Evolutionary conservation across 2,113 vertebrate species (phyloP), one percentile per base, ranked within the genome.

Genomic region (Fregetta grallaria): DNA sequence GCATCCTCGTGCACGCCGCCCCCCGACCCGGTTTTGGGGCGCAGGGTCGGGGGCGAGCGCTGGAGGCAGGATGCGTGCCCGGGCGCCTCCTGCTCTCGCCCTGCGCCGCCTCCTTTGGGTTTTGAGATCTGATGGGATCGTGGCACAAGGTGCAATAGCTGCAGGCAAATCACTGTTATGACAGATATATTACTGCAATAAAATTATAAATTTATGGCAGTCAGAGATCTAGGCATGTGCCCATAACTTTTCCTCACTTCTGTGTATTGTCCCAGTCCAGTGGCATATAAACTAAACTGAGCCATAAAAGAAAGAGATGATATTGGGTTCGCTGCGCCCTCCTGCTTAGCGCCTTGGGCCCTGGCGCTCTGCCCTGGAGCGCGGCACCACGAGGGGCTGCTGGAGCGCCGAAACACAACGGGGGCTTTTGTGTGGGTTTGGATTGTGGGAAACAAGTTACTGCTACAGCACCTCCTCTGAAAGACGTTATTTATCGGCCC

Each of bases 321-420:
- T 26, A 9, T 3, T 10, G n/a, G n/a, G 32, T 38, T 81, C 0
- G 0, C 70, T 89, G 66, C 1, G 2, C n/a, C 11, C 73, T 94
- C 29, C 81, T 84, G 84, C 52, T 14, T 3, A 30, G 25, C 0
- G 0, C 76, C 42, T 6, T 76, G 58, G 34, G 68, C n/a, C 26
- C 26, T 84, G 83, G 66, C 16, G 1, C 71, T 79, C 38, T 16
- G 23, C 62, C 62, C 58, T 34, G 59, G 53, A 29, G 30, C 0
- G 0, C 30, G 53, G 63, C 66, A 62, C 65, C 0, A 0, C 1
- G 17, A n/a, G 55, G 36, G 29, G 21, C 66, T 77, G 34, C 1
- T 1, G 72, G 53, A 70, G 26, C 14, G 3, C 45, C 1, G 2
- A 13, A 52, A 26, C 66, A 56, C 40, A 65, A 3, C 0, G 0